These are phyloP conservation scores for Lota lota DNA, from an alignment of 2,113 vertebrate species.

Conservation along the genomic window DNA sequence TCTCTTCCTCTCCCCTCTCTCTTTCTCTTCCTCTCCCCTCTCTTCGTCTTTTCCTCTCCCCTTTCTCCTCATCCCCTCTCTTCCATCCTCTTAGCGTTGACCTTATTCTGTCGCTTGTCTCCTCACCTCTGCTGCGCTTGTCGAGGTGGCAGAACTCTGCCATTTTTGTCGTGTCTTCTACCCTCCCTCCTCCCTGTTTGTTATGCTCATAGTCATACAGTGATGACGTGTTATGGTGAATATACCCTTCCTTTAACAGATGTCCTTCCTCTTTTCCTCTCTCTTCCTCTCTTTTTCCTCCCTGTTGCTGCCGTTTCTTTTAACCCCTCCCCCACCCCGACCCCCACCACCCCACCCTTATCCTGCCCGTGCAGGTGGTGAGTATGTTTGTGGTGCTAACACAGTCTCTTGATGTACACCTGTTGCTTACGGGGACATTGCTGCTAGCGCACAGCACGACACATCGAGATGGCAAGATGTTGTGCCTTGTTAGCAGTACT, in stretches of 20 bases:
- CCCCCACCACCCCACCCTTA: conserved; percentile 38
- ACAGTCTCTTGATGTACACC: not conserved
- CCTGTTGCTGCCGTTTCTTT: conserved; percentile 31
- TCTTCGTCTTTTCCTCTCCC: not conserved
- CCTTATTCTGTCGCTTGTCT: conserved; percentile 7
- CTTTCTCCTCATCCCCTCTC: conserved; percentile 19
- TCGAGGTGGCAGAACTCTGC: not conserved
- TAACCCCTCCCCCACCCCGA: conserved; percentile 52
- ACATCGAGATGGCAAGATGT: too few species aligned
- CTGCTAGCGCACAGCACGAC: not conserved
- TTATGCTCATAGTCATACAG: conserved; percentile 8
- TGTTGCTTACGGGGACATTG: not conserved
- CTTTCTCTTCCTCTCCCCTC: conserved; percentile 3
- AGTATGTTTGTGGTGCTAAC: conserved; percentile 50
- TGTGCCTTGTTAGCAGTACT: too few species aligned
- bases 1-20: not conserved
- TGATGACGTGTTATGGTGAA: conserved; percentile 8
- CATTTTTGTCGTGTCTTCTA: not conserved
- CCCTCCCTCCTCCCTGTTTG: not conserved
- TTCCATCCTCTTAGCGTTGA: conserved; percentile 15
- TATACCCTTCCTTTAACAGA: conserved; percentile 45
- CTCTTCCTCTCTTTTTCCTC: conserved; percentile 36
- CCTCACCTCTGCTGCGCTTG: not conserved
- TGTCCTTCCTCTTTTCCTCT: conserved; percentile 40
- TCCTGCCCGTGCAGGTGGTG: conserved; percentile 63